Conservation (phyloP, 2,888 invertebrate species). For the Spisula solida region DNA sequence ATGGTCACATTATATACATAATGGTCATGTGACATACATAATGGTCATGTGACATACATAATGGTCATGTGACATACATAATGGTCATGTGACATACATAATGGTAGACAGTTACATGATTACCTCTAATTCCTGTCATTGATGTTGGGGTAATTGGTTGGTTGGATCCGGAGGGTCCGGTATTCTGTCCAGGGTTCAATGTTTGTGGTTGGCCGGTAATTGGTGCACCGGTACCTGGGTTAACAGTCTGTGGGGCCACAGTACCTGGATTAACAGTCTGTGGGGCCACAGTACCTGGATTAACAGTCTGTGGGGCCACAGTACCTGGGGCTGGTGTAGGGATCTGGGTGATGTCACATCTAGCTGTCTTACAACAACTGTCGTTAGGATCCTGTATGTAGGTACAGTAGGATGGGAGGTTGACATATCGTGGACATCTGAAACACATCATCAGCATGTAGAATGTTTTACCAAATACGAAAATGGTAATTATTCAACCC, state of each 20-base stretch:
- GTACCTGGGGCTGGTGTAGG: constrained; percentile 57
- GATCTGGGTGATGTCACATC: constrained; percentile 66
- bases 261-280: constrained; percentile 36
- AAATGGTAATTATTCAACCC: too few relatives aligned
- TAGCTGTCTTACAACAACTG: constrained; percentile 73
- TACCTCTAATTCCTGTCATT: constrained; percentile 51
- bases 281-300: constrained; percentile 46
- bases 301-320: constrained; percentile 30
- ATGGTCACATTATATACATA: too few relatives aligned
- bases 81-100: too few relatives aligned
- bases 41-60: too few relatives aligned
- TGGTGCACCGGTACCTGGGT: constrained; percentile 17
- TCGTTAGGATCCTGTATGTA: constrained; percentile 76
- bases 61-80: too few relatives aligned
- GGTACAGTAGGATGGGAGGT: constrained; percentile 73
- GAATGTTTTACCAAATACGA: too few relatives aligned
- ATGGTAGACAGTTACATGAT: neutral
- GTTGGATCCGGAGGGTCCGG: constrained; percentile 50
- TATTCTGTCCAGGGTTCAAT: constrained; percentile 34
- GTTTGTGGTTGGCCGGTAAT: constrained; percentile 37
- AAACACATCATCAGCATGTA: neutral
- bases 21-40: too few relatives aligned
- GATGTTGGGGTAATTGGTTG: constrained; percentile 37
- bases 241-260: constrained; percentile 22
- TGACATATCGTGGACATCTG: constrained; percentile 74